phyloP scores from a whole-genome alignment of 2,113 vertebrate genomes.

The Onychostoma macrolepis region DNA sequence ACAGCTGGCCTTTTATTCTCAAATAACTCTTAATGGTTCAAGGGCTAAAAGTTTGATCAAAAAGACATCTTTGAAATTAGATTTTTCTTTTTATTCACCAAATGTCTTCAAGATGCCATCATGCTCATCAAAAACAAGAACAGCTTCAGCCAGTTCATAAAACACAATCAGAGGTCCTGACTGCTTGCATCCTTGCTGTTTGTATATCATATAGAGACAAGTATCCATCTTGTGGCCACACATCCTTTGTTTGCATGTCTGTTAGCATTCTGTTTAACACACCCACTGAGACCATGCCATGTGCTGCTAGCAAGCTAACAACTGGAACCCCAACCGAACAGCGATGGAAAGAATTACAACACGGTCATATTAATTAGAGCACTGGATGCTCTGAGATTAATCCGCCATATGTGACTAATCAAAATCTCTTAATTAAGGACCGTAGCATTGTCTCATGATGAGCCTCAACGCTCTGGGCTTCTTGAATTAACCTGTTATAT shows the following conservation, averaged over 20 bases:
- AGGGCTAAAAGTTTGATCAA: conserved; percentile 44
- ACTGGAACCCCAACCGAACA: conserved; percentile 38
- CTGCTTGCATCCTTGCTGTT: neutral
- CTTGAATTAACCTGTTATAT: conserved; percentile 55
- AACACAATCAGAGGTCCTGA: conserved; percentile 5
- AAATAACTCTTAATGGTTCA: conserved; percentile 50
- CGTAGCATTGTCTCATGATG: conserved; percentile 66
- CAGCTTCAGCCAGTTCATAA: neutral
- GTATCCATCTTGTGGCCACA: neutral
- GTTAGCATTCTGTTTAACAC: conserved; percentile 4
- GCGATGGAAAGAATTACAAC: conserved; percentile 60
- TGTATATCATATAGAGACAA: neutral
- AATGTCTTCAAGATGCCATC: neutral
- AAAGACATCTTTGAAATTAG: conserved; percentile 21
- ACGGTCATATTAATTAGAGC: conserved; percentile 62
- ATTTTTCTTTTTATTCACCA: neutral
- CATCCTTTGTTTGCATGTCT: neutral
- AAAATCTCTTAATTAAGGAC: conserved; percentile 72
- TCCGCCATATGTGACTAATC: conserved; percentile 72
- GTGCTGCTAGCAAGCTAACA: conserved; percentile 38
- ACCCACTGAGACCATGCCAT: conserved; percentile 28
- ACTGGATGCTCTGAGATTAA: conserved; percentile 63
- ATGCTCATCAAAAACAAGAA: neutral
- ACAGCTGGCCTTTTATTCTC: conserved; percentile 39
- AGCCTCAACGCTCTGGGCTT: conserved; percentile 59